Conservation (phyloP, 2,888 invertebrate genomes). For the Caenorhabditis angaria region DNA sequence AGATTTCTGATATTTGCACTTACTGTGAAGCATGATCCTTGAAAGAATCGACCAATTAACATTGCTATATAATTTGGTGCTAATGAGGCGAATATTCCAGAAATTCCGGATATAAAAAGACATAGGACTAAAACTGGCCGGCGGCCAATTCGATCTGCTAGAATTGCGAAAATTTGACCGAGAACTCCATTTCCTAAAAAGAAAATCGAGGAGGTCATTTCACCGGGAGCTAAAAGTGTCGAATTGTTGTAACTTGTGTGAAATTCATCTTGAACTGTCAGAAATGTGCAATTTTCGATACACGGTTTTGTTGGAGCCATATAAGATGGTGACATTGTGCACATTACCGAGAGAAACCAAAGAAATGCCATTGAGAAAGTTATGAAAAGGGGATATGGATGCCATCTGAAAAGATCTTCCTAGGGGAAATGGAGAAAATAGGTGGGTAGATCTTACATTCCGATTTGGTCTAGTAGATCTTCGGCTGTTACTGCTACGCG, state of each 20-base stretch:
- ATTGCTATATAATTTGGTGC: conserved; percentile 44
- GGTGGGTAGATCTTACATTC: conserved; percentile 20
- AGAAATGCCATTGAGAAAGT: conserved; percentile 51
- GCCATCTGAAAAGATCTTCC: conserved; percentile 29
- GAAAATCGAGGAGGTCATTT: conserved; percentile 47
- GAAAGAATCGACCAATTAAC: conserved; percentile 45
- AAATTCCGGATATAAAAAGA: conserved; percentile 40
- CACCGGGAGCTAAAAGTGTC: conserved; percentile 45
- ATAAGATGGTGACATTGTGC: conserved; percentile 51
- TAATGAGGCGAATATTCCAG: conserved; percentile 42
- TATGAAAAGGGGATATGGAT: conserved; percentile 47
- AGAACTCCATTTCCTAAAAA: conserved; percentile 49
- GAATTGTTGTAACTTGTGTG: conserved; percentile 20
- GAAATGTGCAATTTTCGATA: conserved; percentile 33
- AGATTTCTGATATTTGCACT: not conserved
- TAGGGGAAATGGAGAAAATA: not conserved
- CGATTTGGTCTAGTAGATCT: conserved; percentile 40
- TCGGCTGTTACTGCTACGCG: conserved; percentile 31
- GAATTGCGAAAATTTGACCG: conserved; percentile 45
- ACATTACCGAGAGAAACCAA: conserved; percentile 50
- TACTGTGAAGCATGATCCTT: conserved; percentile 49
- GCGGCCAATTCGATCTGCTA: conserved; percentile 49
- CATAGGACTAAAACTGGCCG: conserved; percentile 43
- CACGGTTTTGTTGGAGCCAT: conserved; percentile 43
- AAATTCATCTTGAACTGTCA: conserved; percentile 48